phyloP scores from a whole-genome alignment of 2,113 vertebrate genomes.

The Aphyosemion australe region DNA sequence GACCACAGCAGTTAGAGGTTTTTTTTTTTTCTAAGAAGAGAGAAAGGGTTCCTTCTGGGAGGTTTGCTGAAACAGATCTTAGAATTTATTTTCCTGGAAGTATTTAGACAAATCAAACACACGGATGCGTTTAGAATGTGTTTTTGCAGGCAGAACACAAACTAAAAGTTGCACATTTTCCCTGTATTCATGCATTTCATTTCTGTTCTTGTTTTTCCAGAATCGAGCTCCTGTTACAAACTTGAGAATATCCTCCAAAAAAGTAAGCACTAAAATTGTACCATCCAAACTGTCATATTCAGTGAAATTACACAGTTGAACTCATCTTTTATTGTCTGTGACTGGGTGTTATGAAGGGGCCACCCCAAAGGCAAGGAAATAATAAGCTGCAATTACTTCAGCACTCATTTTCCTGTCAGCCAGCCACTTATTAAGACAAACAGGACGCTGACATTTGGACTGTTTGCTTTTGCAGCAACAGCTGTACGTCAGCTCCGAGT shows the following conservation, averaged over 20 bases:
- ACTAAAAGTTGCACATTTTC: no score
- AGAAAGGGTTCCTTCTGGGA: constrained; percentile 8
- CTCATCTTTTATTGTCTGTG: constrained; percentile 11
- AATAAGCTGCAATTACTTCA: constrained; percentile 45
- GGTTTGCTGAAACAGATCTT: background rate
- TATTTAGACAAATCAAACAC: no score
- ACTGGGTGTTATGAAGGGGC: constrained; percentile 14
- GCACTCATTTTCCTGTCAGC: constrained; percentile 61
- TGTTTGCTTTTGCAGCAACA: constrained; percentile 89
- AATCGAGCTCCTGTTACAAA: constrained; percentile 89
- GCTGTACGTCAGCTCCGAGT: constrained; percentile 92
- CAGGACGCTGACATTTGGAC: constrained; percentile 66
- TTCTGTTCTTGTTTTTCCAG: constrained; percentile 71
- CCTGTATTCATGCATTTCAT: no score
- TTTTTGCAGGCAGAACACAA: no score
- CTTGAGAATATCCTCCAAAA: constrained; percentile 96
- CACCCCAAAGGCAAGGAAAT: constrained; percentile 36
- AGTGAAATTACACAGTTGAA: constrained; percentile 23
- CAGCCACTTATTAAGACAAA: constrained; percentile 64
- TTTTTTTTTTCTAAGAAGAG: background rate
- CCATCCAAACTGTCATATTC: background rate
- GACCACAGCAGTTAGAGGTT: background rate
- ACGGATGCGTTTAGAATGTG: no score
- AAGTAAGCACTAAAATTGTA: constrained; percentile 80
- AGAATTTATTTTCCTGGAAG: background rate